Evolutionary conservation across 2,888 invertebrate genomes (phyloP), one percentile per base, ranked within the genome.

Genomic region (Andrena fulva): DNA sequence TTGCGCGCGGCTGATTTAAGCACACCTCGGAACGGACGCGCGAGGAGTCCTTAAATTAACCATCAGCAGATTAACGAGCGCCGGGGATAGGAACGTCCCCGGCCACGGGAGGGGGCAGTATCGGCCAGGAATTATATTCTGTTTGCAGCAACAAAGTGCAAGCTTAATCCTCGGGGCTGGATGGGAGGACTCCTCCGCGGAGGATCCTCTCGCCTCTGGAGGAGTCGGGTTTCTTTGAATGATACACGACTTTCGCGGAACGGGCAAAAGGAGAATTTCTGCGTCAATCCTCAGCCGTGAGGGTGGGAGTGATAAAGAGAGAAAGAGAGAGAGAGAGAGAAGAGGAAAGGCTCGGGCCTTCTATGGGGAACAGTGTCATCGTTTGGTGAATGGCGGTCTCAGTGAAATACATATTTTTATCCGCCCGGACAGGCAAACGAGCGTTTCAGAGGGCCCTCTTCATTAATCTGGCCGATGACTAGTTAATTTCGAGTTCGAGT

Each of bases 21-120:
- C 69, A 73, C 70, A 70, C 75, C 72, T 66, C 42, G 69, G 66
- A 68, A 52, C 68, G 48, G 31, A 69, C 69, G 82, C 42, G 54
- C 76, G 70, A 8, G 76, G 59, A 77, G 80, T 80, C 73, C 42
- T 73, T 83, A 83, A 83, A 84, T 80, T 80, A 83, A 83, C 67
- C 80, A 80, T 84, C 83, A 77, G 73, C 84, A 68, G 83, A 84
- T 83, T 83, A 84, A 84, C 84, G 74, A 84, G 84, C 72, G 56
- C 12, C 79, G 52, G 31, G 35, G 52, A 68, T 60, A 52, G 67
- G 20, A 52, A 60, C 3, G 42, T 66, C 42, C 29, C 31, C 12
- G n/a, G 52, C 42, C 16, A 16, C 1, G 42, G 62, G 31, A 20
- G 33, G 29, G 12, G n/a, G 54, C 16, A 42, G 12, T 68, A 71